Evolutionary conservation across 2,113 vertebrate species (phyloP).

Genomic region (Petroica traversi): DNA sequence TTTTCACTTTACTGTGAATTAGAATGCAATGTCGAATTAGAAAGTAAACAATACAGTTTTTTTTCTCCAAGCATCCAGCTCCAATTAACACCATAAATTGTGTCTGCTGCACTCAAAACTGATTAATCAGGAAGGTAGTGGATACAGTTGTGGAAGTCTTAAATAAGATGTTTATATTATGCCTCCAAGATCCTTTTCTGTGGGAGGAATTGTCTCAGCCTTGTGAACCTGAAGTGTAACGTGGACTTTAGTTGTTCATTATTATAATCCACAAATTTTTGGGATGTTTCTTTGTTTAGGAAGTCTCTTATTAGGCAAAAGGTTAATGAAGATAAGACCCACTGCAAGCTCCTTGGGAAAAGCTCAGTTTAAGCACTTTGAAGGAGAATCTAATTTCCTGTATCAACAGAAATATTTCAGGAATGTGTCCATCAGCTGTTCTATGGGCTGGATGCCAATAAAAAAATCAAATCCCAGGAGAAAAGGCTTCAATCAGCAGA

Average conservation of each 20-base stretch:
- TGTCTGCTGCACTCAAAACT: neutral
- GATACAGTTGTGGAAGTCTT: neutral
- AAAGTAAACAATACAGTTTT: neutral
- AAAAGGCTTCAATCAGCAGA: neutral
- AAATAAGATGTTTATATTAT: neutral
- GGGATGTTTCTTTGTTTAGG: neutral
- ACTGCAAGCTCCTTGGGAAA: neutral
- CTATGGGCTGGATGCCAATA: neutral
- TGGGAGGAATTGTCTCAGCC: neutral
- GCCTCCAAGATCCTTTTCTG: neutral
- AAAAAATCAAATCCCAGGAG: neutral
- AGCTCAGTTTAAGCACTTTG: neutral
- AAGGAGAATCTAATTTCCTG: neutral
- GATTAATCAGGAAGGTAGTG: neutral
- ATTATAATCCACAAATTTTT: neutral
- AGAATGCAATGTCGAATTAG: neutral
- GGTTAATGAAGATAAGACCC: neutral
- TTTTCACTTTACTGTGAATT: neutral
- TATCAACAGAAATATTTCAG: neutral
- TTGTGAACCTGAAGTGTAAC: neutral
- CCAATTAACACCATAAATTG: neutral
- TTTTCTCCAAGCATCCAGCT: neutral
- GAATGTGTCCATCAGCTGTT: neutral
- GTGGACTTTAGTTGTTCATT: neutral
- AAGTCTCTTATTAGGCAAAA: neutral